Base-by-base conservation (phyloP, 2,113 vertebrate genomes). In the Psophia crepitans region DNA sequence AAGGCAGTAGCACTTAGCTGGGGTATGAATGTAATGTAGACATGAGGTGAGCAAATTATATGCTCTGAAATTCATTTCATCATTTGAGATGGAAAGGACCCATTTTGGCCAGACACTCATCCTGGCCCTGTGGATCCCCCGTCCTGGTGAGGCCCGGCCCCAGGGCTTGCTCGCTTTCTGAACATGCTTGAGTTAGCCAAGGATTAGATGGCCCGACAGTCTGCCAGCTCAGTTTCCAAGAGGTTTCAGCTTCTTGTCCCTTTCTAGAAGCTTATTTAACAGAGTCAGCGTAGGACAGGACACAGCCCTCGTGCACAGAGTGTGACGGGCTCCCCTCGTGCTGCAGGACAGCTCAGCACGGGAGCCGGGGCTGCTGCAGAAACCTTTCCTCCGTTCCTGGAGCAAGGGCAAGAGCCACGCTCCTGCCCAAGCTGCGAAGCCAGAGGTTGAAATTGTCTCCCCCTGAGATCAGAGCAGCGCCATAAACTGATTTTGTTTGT, bases 281-380 rank as follows among this genome's bases (percentile, higher is more conserved):
- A 6, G 43, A 39, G 43, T 14, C 30, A 5, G 14, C 1, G 26
- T 11, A 6, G 1, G 8, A 27, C n/a, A 32, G 44, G 53, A 19
- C 24, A 26, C 8, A 32, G 57, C 56, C 43, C 41, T 32, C 22
- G 15, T 12, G 21, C 8, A 1, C 5, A 4, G 14, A 22, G 71
- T 0, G 32, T 17, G 2, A 3, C 11, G 12, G 61, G 57, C 6
- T 30, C 11, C 26, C 22, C 35, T 35, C 5, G 10, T 58, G 53
- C 27, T 6, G 1, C 2, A 2, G 73, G 63, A 35, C 5, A 1
- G 44, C 35, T 19, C 5, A 2, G 44, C 41, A 14, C 66, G 4
- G 37, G 23, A 33, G 65, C 46, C 24, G 1, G 2, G 41, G n/a
- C 73, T 76, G 49, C 51, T 20, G 28, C 53, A 24, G 53, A 32